Base-by-base conservation (phyloP, 2,888 invertebrate species). In the Nemapogon koenigi region DNA sequence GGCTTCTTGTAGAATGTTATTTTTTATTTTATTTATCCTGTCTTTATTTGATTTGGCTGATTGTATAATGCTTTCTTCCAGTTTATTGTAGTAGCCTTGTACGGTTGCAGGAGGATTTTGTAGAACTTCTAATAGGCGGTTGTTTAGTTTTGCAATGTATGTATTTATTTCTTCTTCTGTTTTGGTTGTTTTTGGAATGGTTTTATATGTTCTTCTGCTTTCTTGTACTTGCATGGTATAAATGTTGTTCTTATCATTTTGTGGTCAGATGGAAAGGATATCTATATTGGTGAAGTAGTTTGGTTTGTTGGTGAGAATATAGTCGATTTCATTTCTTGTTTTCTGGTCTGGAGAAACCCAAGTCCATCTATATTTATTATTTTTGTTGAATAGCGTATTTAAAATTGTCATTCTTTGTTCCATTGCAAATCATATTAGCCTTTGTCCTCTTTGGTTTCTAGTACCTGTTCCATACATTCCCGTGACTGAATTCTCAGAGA, bases 311-410 rank as follows among this genome's bases (percentile, higher is more conserved):
- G 33, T 40, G 18, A 39, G 30, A 10, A 41, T 40, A 25, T 38
- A 44, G 32, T 46, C 46, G 2, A 46, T 43, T 33, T 47, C 45
- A 15, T 43, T 47, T 40, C 30, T 44, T 15, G 16, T 4, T 3
- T 36, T 43, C 29, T 43, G 43, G 30, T 42, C 44, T 17, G 44
- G 44, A 16, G 46, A 46, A 3, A 41, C 18, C 45, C 47, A 46
- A 1, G 45, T 47, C 47, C 47, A 47, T 42, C 37, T 46, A n/a
- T 4, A 35, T 36, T 43, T 43, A 6, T 14, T 14, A 13, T 44
- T 44, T 37, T 48, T 48, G n/a, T 27, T 41, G 31, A 37, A 48
- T n/a, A n/a, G n/a, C n/a, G n/a, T n/a, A n/a, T n/a, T n/a, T n/a
- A n/a, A n/a, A n/a, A n/a, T 6, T 22, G 6, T 22, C 7, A 6